phyloP scores from a whole-genome alignment of 2,113 vertebrate species.

The Limanda limanda region DNA sequence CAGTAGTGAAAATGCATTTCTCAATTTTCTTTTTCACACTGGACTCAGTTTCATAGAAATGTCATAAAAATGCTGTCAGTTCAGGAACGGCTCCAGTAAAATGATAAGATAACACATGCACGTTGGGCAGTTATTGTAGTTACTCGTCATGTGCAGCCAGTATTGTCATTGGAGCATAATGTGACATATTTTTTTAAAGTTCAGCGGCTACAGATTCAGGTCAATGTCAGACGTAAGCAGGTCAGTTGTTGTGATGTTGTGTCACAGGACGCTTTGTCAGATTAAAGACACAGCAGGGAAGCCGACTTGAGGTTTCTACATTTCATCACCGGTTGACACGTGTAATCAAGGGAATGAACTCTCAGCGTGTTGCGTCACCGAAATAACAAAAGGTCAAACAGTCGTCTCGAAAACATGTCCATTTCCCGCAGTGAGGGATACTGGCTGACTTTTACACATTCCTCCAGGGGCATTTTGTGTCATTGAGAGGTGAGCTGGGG shows the following conservation, averaged over 20 bases:
- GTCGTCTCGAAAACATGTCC: slow-evolving; percentile 38
- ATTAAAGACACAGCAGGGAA: slow-evolving; percentile 19
- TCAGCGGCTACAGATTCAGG: slow-evolving; percentile 7
- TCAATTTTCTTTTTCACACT: background rate
- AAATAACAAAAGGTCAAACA: slow-evolving; percentile 61
- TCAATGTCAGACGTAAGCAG: slow-evolving; percentile 7
- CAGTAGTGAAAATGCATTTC: background rate
- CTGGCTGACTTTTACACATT: slow-evolving; percentile 30
- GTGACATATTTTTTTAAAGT: background rate
- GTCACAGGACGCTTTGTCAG: slow-evolving; percentile 20
- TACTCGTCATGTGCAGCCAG: no score
- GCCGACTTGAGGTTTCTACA: slow-evolving; percentile 27
- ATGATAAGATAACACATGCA: no score
- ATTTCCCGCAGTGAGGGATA: slow-evolving; percentile 19
- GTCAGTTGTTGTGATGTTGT: slow-evolving; percentile 23
- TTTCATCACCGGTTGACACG: slow-evolving; percentile 35
- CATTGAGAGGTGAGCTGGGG: slow-evolving; percentile 18
- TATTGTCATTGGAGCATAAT: background rate
- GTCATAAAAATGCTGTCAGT: no score
- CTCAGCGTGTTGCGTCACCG: background rate
- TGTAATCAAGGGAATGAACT: slow-evolving; percentile 44
- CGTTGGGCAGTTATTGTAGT: no score
- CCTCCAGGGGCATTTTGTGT: slow-evolving; percentile 23
- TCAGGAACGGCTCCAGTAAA: no score
- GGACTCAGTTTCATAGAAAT: no score